Conservation (phyloP, 2,113 vertebrate species). For the Pseudorhombus dupliciocellatus region DNA sequence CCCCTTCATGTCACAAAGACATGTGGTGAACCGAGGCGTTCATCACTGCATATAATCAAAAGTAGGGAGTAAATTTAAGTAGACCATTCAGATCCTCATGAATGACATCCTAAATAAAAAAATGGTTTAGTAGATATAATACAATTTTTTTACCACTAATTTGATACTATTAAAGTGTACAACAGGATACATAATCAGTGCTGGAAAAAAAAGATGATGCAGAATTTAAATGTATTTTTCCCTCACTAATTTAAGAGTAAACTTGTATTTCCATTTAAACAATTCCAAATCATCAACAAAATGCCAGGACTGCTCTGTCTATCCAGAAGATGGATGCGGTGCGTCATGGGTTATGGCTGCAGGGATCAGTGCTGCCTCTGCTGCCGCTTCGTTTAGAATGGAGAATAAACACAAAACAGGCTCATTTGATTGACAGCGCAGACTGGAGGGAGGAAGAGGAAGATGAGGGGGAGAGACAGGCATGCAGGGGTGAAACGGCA, state of each 20-base stretch:
- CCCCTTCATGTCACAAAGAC: background rate
- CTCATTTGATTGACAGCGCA: conserved; percentile 71
- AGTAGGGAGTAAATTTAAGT: background rate
- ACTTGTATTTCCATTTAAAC: too few species aligned
- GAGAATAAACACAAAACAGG: conserved; percentile 57
- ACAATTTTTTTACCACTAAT: too few species aligned
- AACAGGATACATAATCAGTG: too few species aligned
- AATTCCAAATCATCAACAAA: background rate
- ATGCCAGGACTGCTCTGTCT: background rate
- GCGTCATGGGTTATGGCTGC: conserved; percentile 19
- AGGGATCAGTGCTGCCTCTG: conserved; percentile 12
- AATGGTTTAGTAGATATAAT: background rate
- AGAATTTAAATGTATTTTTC: too few species aligned
- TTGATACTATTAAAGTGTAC: too few species aligned
- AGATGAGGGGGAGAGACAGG: conserved; percentile 22
- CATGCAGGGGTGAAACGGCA: conserved; percentile 7
- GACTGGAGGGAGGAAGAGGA: conserved; percentile 45
- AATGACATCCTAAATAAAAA: background rate
- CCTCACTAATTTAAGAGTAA: too few species aligned
- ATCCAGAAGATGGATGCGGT: conserved; percentile 15
- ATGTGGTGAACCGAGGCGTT: background rate
- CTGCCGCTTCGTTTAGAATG: conserved; percentile 52
- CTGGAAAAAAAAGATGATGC: too few species aligned
- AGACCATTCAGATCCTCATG: background rate
- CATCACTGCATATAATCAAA: background rate